phyloP scores from a whole-genome alignment of 2,797 vertebrate species.

The Pteronotus mesoamericanus region DNA sequence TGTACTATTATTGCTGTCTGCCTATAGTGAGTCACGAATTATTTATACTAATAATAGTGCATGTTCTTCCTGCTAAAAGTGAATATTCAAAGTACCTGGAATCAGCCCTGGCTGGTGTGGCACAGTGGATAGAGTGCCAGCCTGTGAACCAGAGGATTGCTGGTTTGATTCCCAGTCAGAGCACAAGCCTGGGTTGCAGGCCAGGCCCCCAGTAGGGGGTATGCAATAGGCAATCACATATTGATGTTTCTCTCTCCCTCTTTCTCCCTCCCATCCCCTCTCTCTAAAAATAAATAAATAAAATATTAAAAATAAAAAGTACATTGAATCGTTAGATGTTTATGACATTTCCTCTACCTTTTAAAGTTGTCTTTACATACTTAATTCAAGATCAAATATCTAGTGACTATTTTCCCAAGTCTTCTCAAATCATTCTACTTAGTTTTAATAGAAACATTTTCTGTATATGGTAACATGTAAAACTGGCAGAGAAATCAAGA shows the following conservation, averaged over 20 bases:
- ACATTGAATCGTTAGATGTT: not conserved
- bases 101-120: too few species aligned
- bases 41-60: not conserved
- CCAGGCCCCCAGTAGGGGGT: too few species aligned
- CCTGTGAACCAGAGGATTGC: too few species aligned
- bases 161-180: too few species aligned
- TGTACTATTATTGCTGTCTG: not conserved
- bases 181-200: too few species aligned
- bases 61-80: not conserved
- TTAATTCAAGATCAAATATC: not conserved
- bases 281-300: not conserved
- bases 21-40: not conserved
- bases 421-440: not conserved
- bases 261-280: too few species aligned
- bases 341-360: not conserved
- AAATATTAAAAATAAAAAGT: not conserved
- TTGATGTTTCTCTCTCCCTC: too few species aligned
- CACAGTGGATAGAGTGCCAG: too few species aligned
- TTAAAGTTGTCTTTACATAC: not conserved
- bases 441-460: not conserved
- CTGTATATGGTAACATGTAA: not conserved
- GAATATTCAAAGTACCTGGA: not conserved
- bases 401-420: not conserved
- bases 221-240: too few species aligned
- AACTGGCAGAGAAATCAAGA: too few species aligned